Base-by-base conservation (phyloP, 2,797 vertebrate species). In the Galago senegalensis region DNA sequence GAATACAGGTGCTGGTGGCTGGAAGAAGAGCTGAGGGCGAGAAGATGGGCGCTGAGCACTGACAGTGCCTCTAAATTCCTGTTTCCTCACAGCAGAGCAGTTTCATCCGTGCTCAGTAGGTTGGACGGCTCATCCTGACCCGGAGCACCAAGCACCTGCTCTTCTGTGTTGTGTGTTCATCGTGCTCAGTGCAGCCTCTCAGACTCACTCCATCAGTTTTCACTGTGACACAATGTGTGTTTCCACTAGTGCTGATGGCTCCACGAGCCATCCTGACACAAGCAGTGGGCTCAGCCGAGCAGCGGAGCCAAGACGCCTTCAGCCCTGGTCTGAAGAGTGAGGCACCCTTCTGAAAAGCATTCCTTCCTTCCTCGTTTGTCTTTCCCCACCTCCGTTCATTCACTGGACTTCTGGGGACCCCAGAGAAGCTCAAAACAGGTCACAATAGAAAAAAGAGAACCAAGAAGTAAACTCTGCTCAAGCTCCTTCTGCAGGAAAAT, bases 401-500 rank as follows among this genome's bases (percentile, higher is more conserved):
- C 37, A 1, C 34, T 4, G 8, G 73, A 75, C 53, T 73, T 90
- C 3, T 7, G 29, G 58, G 37, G 6, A 67, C n/a, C 56, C 16
- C 5, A 1, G 29, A 17, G 34, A 88, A 94, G 25, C 60, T 92
- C 61, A 77, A 89, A 60, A 53, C 46, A 56, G 73, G 31, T 90
- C 72, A 73, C 72, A 73, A 61, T 67, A 1, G 29, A 77, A 53
- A 53, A 87, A 89, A 46, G 31, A 37, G 58, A 34, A 85, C 46
- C 23, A 84, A 7, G 56, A 70, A 87, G 46, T 82, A 81, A 92
- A 63, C 91, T 17, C 21, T 85, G 29, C n/a, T 20, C 65, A 8
- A 67, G 65, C 4, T 83, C 46, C 37, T 93, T 80, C 90, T 75
- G 37, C 16, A 84, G 43, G 84, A 82, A 94, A 89, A 84, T 65